Base-by-base conservation (phyloP, 2,113 vertebrate species). In the Pardalotus punctatus region DNA sequence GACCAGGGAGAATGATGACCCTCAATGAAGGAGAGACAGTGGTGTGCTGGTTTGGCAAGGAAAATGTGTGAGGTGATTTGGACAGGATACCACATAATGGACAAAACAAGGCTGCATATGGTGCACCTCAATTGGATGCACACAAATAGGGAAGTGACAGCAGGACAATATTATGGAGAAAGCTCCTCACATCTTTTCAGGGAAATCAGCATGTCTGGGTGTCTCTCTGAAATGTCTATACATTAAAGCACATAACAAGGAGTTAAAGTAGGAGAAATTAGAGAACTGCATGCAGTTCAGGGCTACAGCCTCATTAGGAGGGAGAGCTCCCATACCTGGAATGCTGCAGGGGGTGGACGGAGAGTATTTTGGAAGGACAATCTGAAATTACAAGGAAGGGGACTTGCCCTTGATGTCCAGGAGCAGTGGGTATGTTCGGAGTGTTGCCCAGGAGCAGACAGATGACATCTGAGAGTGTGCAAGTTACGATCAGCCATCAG, bases 101-200 rank as follows among this genome's bases (percentile, higher is more conserved):
- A 50, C 47, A 56, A 51, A 56, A 69, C 20, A 85, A 24, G 11
- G 3, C 10, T 72, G 13, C 22, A 14, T 36, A 15, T 24, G 21
- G 12, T 3, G 1, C 50, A 29, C 5, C 20, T 62, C 12, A 50
- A 5, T 3, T 1, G 0, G 48, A 66, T 25, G 6, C 17, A 23
- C 19, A 42, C 15, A 71, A 61, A 56, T 11, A 81, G 43, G 7
- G 40, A 77, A 48, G 3, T 25, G 28, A 5, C 22, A 50, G 20
- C 6, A 57, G 43, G 38, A 29, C 15, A 47, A 24, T 4, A 10
- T 54, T 47, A 38, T 21, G 18, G 15, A 9, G 6, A 42, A 22
- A 66, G 6, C 1, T 84, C 18, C 6, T 87, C 21, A 7, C 36
- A 12, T 11, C 6, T 77, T 87, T 85, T n/a, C 38, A 58, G 56